Evolutionary conservation across 2,113 vertebrate genomes (phyloP).

Genomic region (Muscicapa adusta): DNA sequence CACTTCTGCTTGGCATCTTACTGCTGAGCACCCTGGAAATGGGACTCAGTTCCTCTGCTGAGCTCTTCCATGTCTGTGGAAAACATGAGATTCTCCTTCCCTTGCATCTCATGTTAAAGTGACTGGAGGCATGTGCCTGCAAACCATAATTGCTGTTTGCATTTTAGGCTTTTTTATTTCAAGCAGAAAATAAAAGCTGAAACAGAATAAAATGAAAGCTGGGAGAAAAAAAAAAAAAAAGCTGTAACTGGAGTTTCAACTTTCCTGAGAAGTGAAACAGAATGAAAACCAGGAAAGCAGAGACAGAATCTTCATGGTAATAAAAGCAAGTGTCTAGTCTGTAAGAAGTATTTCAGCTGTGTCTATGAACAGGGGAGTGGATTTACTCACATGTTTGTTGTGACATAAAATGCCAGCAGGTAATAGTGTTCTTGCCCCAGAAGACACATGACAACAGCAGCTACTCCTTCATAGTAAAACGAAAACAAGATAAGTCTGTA

Average conservation of each 20-base stretch:
- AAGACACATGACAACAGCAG: constrained; percentile 76
- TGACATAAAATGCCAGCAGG: constrained; percentile 83
- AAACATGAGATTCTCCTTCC: neutral
- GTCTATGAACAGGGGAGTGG: neutral
- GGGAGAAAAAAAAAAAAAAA: neutral
- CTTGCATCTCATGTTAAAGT: neutral
- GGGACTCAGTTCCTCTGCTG: neutral
- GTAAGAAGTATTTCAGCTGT: neutral
- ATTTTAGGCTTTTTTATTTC: neutral
- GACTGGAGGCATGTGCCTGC: neutral
- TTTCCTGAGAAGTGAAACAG: neutral
- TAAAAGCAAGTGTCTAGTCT: neutral
- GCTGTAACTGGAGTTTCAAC: neutral
- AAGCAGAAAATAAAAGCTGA: neutral
- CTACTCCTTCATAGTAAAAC: constrained; percentile 82
- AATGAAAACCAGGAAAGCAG: neutral
- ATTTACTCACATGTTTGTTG: constrained; percentile 82
- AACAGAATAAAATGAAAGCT: neutral
- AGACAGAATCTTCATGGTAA: neutral
- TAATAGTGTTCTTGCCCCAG: constrained; percentile 81
- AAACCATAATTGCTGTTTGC: neutral
- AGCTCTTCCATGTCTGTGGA: neutral
- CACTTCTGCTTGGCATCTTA: neutral
- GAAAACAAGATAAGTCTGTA: constrained; percentile 84
- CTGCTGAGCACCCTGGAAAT: neutral